These are phyloP conservation scores for Erpobdella octoculata DNA, from an alignment of 2,888 invertebrate species.

Conservation along the genomic window DNA sequence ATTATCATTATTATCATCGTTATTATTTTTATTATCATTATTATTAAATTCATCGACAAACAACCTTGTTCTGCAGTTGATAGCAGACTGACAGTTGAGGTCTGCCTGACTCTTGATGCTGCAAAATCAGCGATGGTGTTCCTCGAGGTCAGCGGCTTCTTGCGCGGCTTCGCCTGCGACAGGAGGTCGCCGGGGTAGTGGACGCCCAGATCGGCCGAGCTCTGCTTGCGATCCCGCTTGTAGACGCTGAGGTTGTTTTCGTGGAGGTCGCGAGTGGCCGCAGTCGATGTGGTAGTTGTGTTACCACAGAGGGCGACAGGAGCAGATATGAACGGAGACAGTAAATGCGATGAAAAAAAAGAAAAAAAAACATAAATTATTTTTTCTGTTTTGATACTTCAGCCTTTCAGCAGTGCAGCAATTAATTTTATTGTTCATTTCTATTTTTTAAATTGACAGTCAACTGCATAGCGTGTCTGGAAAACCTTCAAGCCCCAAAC, in stretches of 20 bases:
- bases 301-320: too few species aligned
- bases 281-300: too few species aligned
- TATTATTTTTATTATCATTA: not conserved
- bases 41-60: not conserved
- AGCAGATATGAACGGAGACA: too few species aligned
- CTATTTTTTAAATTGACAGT: too few species aligned
- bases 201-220: constrained; percentile 47
- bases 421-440: too few species aligned
- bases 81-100: constrained; percentile 36
- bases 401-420: too few species aligned
- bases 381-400: too few species aligned
- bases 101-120: constrained; percentile 39
- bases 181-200: constrained; percentile 49
- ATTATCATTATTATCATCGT: constrained; percentile 10
- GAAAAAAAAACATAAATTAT: too few species aligned
- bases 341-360: too few species aligned
- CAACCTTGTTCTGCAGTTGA: constrained; percentile 30
- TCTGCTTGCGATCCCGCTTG: constrained; percentile 42
- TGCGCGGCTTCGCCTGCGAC: constrained; percentile 37
- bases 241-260: constrained; percentile 13
- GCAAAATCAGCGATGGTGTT: constrained; percentile 51
- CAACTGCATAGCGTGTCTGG: too few species aligned
- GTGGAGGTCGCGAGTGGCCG: too few species aligned
- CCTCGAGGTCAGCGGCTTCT: constrained; percentile 43
- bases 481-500: too few species aligned